Percentiles rank a stretch among this genome's conserved stretches.
These are phyloP conservation scores for Pogonomyrmex barbatus DNA, from an alignment of 1,140 invertebrate genomes.

Conservation along the genomic window DNA sequence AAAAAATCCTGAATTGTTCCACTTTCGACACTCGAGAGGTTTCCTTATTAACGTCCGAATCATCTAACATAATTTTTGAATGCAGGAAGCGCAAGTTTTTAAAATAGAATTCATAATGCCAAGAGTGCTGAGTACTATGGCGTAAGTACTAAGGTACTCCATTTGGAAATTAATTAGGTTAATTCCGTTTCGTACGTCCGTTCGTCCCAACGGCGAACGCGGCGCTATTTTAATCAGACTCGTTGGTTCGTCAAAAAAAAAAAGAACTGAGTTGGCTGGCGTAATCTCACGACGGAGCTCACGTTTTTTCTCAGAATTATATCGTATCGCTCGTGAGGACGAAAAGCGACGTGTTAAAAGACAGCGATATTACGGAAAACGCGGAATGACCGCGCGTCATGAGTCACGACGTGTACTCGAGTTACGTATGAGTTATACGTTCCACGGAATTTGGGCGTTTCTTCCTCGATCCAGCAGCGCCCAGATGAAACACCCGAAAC, in stretches of 20 bases:
- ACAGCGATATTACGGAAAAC: slow-evolving; percentile 54
- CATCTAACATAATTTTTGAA: slow-evolving; percentile 14
- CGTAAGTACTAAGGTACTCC: background rate
- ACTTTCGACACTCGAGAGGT: slow-evolving; percentile 35
- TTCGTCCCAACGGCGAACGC: background rate
- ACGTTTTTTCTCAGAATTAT: slow-evolving; percentile 17
- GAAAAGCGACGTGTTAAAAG: slow-evolving; percentile 58
- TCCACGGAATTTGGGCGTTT: slow-evolving; percentile 57
- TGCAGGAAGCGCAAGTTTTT: background rate
- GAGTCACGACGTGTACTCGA: slow-evolving; percentile 63
- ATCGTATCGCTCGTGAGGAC: background rate
- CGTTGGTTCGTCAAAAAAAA: background rate
- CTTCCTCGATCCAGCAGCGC: slow-evolving; percentile 57
- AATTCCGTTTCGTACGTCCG: slow-evolving; percentile 1
- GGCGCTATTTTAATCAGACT: background rate
- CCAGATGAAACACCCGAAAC: slow-evolving; percentile 68
- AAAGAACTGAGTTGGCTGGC: background rate
- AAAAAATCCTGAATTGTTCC: slow-evolving; percentile 42
- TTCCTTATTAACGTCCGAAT: background rate
- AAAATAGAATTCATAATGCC: background rate
- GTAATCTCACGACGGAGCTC: background rate
- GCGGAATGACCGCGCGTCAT: slow-evolving; percentile 3
- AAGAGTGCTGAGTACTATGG: background rate
- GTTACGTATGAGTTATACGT: slow-evolving; percentile 69
- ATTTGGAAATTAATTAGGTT: slow-evolving; percentile 44